These are phyloP conservation scores for Macrochelys suwanniensis DNA, from an alignment of 2,797 vertebrate species.

Conservation along the genomic window DNA sequence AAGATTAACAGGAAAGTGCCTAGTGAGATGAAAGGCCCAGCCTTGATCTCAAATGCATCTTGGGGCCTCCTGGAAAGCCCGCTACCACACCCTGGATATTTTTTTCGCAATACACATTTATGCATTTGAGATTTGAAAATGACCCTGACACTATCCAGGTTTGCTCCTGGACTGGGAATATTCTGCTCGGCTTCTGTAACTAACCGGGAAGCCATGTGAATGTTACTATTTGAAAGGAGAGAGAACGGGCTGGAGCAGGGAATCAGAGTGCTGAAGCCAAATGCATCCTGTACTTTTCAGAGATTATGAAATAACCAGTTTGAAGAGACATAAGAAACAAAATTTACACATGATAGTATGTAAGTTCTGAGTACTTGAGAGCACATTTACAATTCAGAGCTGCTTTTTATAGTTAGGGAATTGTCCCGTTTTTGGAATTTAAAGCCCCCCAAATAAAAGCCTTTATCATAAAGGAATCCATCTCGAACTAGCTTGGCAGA, in stretches of 20 bases:
- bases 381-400: conserved; percentile 17
- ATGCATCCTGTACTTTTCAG: background rate
- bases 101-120: background rate
- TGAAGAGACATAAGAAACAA: background rate
- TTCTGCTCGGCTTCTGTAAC: background rate
- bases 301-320: background rate
- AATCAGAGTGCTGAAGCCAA: conserved; percentile 4
- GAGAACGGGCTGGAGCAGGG: background rate
- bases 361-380: background rate
- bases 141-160: conserved; percentile 2
- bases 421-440: background rate
- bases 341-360: background rate
- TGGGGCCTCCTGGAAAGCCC: background rate
- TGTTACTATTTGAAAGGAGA: background rate
- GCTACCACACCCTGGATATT: background rate
- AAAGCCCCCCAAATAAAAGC: background rate
- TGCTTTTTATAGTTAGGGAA: background rate
- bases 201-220: background rate
- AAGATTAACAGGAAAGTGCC: background rate
- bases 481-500: conserved; percentile 1
- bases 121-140: background rate
- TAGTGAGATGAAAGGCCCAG: background rate
- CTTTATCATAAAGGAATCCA: background rate
- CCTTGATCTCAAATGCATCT: background rate
- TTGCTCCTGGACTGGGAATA: background rate